Evolutionary conservation across 2,113 vertebrate genomes (phyloP), one percentile per base, ranked within the genome.

Genomic region (Eptesicus fuscus): DNA sequence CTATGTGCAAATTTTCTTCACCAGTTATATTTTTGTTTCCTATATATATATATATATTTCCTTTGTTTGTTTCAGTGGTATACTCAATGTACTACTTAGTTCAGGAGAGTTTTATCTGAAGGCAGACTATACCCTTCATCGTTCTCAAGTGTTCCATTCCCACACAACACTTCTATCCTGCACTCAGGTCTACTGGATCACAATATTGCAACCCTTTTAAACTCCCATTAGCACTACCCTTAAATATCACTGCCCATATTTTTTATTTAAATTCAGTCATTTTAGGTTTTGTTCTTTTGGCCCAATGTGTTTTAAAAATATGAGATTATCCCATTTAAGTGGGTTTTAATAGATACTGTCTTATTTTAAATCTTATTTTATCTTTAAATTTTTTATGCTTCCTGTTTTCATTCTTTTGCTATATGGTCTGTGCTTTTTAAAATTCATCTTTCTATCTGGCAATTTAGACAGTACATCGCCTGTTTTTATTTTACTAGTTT

Each of bases 311-410:
- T 74, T 42, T 16, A 37, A 73, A 74, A 23, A 40, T 8, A 76
- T 78, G 40, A 88, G 51, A 67, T 14, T 74, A 88, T 74, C 30
- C 40, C 16, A 10, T 35, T 79, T 53, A 90, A 17, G 40, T 8
- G 53, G 9, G 11, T 22, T 87, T 87, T 90, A 70, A 61, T 22
- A 91, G 23, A 53, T 47, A 69, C 5, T n/a, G 13, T 63, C 37
- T 84, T 73, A 78, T 59, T 63, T 77, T 53, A 61, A 23, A 95
- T 61, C 61, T 61, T 95, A 90, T 42, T 84, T 87, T 67, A 80
- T 23, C 49, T 83, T 95, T 82, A 80, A 4, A 69, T 70, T 83
- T 88, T 87, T 65, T 70, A 63, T 84, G 20, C 23, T 56, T 71
- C 42, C 42, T 89, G 20, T 69, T 92, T 89, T 89, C 44, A 42